Conservation (phyloP, 1,140 invertebrate genomes). For the Muscidifurax raptorellus region DNA sequence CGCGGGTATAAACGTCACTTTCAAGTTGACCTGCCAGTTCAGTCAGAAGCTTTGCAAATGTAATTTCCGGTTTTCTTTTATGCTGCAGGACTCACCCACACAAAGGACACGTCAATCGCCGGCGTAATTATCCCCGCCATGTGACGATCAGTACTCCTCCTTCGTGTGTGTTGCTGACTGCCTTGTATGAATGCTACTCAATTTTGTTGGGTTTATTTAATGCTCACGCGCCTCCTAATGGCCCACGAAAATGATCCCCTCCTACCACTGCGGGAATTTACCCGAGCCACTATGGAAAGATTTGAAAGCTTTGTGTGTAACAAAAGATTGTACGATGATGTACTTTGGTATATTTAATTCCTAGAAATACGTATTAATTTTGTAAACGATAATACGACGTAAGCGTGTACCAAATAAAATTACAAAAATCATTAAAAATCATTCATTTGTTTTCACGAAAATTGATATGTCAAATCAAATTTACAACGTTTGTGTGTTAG, state of each 20-base stretch:
- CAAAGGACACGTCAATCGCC: constrained; percentile 57
- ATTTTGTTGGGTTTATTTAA: constrained; percentile 52
- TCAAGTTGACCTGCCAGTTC: constrained; percentile 51
- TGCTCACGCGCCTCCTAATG: neutral
- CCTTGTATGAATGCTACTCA: constrained; percentile 49
- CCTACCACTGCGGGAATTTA: neutral
- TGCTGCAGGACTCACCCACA: constrained; percentile 53
- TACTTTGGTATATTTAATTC: too few relatives aligned
- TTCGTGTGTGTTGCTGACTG: neutral
- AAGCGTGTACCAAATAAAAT: too few relatives aligned
- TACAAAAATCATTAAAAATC: too few relatives aligned
- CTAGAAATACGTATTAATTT: too few relatives aligned
- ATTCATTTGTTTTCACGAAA: too few relatives aligned
- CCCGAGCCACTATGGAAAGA: neutral
- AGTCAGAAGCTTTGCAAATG: constrained; percentile 56
- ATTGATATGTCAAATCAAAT: too few relatives aligned
- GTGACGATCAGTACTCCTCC: neutral
- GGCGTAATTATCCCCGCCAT: constrained; percentile 57
- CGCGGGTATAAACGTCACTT: constrained; percentile 40
- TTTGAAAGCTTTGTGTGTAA: too few relatives aligned
- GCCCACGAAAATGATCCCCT: neutral
- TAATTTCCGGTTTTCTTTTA: constrained; percentile 62
- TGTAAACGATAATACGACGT: too few relatives aligned
- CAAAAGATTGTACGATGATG: too few relatives aligned
- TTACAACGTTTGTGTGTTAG: neutral